Percentiles rank a stretch among this genome's conserved stretches.
Conservation (phyloP, 2,888 invertebrate genomes). For the Xestia ashworthii region DNA sequence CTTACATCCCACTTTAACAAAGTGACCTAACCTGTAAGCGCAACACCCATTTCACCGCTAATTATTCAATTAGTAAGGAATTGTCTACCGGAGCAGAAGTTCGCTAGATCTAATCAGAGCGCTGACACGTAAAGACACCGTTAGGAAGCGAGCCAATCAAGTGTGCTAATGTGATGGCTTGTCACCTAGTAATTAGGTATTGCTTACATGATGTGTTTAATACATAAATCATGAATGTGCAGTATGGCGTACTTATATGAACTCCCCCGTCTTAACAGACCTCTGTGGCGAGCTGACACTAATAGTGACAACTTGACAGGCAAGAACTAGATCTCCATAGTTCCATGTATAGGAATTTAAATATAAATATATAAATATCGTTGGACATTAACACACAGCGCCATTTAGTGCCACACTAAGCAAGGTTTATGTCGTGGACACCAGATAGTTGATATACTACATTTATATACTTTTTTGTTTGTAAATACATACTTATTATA, state of each 20-base stretch:
- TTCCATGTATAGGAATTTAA: neutral
- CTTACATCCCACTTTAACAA: too few relatives aligned
- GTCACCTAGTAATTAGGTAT: conserved; percentile 31
- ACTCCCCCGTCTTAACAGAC: neutral
- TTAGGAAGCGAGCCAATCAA: conserved; percentile 49
- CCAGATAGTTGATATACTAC: too few relatives aligned
- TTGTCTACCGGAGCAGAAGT: conserved; percentile 57
- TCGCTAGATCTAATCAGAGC: conserved; percentile 60
- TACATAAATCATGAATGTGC: neutral
- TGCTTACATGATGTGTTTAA: conserved; percentile 3
- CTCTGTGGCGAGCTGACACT: neutral
- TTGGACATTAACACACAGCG: too few relatives aligned
- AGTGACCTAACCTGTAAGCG: neutral
- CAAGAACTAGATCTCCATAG: too few relatives aligned
- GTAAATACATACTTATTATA: too few relatives aligned
- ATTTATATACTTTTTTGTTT: too few relatives aligned
- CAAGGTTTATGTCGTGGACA: too few relatives aligned
- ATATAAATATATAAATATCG: too few relatives aligned
- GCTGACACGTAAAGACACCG: conserved; percentile 63
- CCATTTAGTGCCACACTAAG: too few relatives aligned
- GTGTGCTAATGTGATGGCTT: conserved; percentile 47
- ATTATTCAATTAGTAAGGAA: conserved; percentile 46
- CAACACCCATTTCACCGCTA: conserved; percentile 13
- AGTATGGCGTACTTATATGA: neutral
- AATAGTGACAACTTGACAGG: neutral